phyloP scores from a whole-genome alignment of 1,140 invertebrate species.

The Doryteuthis pealeii region DNA sequence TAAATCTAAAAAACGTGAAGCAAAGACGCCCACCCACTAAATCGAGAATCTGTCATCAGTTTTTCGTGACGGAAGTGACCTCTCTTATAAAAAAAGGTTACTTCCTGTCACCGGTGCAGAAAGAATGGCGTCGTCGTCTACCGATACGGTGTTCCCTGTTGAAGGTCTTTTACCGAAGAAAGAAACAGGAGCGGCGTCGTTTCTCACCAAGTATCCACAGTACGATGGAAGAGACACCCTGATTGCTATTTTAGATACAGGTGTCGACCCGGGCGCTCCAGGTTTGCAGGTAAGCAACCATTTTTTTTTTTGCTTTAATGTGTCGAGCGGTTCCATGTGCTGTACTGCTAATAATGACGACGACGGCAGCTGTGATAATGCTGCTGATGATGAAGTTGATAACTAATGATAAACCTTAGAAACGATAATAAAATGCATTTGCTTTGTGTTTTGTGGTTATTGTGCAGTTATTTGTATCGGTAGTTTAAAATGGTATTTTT shows the following conservation, averaged over 20 bases:
- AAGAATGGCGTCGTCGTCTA: conserved; percentile 50
- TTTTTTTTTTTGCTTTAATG: background rate
- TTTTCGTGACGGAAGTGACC: too few species aligned
- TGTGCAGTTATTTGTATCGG: too few species aligned
- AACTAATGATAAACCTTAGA: background rate
- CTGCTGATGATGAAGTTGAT: too few species aligned
- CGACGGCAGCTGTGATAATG: too few species aligned
- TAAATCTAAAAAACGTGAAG: too few species aligned
- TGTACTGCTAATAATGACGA: background rate
- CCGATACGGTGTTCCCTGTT: conserved; percentile 51
- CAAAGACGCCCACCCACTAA: too few species aligned
- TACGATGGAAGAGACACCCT: conserved; percentile 89
- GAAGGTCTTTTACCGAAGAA: conserved; percentile 79
- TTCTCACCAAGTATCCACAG: conserved; percentile 86
- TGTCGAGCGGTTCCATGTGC: background rate
- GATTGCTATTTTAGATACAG: conserved; percentile 96
- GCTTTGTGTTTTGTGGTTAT: too few species aligned
- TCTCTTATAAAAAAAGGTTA: too few species aligned
- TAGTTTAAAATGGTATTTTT: too few species aligned
- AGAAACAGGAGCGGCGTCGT: conserved; percentile 87
- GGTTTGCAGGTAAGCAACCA: conserved; percentile 79
- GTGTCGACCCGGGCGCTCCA: conserved; percentile 91
- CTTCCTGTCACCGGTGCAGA: background rate
- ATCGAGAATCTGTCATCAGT: too few species aligned
- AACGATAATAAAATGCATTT: background rate